Conservation (phyloP, 1,140 invertebrate species). For the Cherax destructor region DNA sequence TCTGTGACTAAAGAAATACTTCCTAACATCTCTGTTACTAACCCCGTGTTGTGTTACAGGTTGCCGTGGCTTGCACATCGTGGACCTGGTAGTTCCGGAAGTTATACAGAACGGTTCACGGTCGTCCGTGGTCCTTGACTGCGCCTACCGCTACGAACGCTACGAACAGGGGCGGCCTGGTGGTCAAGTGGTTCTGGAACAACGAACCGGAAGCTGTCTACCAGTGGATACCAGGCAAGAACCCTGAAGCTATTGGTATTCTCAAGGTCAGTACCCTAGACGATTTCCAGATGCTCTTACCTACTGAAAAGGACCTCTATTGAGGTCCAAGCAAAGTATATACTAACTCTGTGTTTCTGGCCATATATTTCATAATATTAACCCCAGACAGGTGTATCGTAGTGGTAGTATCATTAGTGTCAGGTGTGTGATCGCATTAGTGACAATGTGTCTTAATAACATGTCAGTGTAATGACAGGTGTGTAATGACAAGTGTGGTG, state of each 20-base stretch:
- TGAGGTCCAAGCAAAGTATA: background rate
- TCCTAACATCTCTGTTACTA: too few relatives aligned
- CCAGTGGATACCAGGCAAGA: slow-evolving; percentile 74
- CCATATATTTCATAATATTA: too few relatives aligned
- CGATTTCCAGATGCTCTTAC: too few relatives aligned
- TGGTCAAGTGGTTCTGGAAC: slow-evolving; percentile 74
- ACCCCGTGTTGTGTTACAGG: slow-evolving; percentile 6
- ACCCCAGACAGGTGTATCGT: too few relatives aligned
- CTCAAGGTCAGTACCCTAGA: slow-evolving; percentile 49
- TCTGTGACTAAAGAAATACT: too few relatives aligned
- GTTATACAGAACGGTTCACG: slow-evolving; percentile 72
- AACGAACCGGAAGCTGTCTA: slow-evolving; percentile 73
- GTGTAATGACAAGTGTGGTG: too few relatives aligned
- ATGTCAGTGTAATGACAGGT: too few relatives aligned
- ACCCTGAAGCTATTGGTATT: slow-evolving; percentile 66
- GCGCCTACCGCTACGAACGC: slow-evolving; percentile 72
- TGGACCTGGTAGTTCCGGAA: slow-evolving; percentile 59
- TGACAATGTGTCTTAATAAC: too few relatives aligned
- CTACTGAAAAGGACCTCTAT: background rate
- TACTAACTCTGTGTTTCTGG: background rate
- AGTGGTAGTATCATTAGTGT: too few relatives aligned
- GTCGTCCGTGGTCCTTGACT: slow-evolving; percentile 73
- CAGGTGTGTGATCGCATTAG: too few relatives aligned
- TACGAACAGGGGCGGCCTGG: slow-evolving; percentile 71
- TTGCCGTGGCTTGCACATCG: slow-evolving; percentile 58